Evolutionary conservation across 1,140 invertebrate species (phyloP).

Genomic region (Dendrolimus kikuchii): DNA sequence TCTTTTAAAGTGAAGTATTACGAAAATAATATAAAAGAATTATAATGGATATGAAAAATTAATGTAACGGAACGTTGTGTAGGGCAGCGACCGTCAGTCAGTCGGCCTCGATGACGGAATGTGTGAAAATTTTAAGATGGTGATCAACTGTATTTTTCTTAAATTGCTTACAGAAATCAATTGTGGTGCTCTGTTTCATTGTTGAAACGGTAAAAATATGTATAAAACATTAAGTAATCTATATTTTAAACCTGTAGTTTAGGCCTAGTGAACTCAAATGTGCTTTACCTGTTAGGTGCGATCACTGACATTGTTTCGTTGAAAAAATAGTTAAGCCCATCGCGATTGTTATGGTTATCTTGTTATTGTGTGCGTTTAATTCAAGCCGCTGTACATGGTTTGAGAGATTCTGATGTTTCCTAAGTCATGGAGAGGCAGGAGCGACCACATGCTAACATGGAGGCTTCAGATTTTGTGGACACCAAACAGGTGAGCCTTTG

Average conservation of each 20-base stretch:
- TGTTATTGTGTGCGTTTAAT: constrained; percentile 44
- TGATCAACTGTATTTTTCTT: constrained; percentile 62
- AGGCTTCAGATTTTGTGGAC: constrained; percentile 62
- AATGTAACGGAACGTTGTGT: constrained; percentile 35
- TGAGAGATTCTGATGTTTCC: constrained; percentile 66
- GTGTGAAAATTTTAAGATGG: constrained; percentile 67
- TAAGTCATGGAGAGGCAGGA: constrained; percentile 64
- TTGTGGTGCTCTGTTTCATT: constrained; percentile 33
- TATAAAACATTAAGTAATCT: constrained; percentile 27
- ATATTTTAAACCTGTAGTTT: constrained; percentile 19
- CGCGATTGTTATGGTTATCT: constrained; percentile 65
- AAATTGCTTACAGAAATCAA: constrained; percentile 32
- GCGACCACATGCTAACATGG: constrained; percentile 64
- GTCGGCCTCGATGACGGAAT: constrained; percentile 69
- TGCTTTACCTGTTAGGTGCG: constrained; percentile 54
- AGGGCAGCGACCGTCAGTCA: constrained; percentile 66
- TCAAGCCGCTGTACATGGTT: constrained; percentile 42
- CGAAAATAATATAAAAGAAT: too few species aligned
- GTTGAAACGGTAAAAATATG: constrained; percentile 34
- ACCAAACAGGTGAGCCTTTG: constrained; percentile 61
- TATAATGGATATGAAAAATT: constrained; percentile 14
- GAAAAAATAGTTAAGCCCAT: constrained; percentile 51
- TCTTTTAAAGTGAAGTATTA: too few species aligned
- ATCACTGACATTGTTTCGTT: constrained; percentile 68
- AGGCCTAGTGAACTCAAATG: constrained; percentile 29